phyloP scores from a whole-genome alignment of 2,113 vertebrate genomes.

The Xenopus laevis region DNA sequence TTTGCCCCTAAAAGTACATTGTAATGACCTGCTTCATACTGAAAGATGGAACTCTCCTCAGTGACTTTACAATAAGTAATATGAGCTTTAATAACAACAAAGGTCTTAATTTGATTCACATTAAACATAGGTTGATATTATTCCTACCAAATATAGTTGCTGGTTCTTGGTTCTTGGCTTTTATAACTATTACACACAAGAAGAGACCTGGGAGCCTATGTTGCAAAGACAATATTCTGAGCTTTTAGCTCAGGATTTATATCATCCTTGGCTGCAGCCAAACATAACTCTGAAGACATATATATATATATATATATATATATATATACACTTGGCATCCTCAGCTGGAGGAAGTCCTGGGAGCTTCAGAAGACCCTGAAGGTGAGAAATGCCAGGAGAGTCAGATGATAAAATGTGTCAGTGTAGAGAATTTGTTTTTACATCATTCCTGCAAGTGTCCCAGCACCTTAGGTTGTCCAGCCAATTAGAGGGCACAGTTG shows the following conservation, averaged over 20 bases:
- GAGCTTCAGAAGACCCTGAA: constrained; percentile 18
- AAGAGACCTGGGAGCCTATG: constrained; percentile 6
- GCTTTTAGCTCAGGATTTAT: constrained; percentile 2
- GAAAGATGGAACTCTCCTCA: too few relatives aligned
- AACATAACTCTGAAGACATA: constrained; percentile 10
- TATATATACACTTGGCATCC: constrained; percentile 35
- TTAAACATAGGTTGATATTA: too few relatives aligned
- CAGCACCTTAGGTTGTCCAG: constrained; percentile 20
- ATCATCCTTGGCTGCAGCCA: constrained; percentile 5
- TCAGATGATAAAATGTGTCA: constrained; percentile 22
- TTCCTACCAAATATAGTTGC: too few relatives aligned
- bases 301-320: too few relatives aligned
- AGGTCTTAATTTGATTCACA: too few relatives aligned
- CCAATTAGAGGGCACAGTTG: constrained; percentile 30
- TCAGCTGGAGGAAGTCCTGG: constrained; percentile 18
- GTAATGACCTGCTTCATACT: too few relatives aligned
- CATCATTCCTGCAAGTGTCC: constrained; percentile 13
- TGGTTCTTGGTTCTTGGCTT: too few relatives aligned
- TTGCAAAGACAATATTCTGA: not conserved
- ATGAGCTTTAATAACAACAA: too few relatives aligned
- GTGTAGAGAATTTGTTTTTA: constrained; percentile 27
- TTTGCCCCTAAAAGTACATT: too few relatives aligned
- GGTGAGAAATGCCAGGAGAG: constrained; percentile 19
- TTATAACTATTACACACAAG: too few relatives aligned
- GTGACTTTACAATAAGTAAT: too few relatives aligned